Conservation (phyloP, 92 coral and sea anemone genomes). For the Palythoa grandis region DNA sequence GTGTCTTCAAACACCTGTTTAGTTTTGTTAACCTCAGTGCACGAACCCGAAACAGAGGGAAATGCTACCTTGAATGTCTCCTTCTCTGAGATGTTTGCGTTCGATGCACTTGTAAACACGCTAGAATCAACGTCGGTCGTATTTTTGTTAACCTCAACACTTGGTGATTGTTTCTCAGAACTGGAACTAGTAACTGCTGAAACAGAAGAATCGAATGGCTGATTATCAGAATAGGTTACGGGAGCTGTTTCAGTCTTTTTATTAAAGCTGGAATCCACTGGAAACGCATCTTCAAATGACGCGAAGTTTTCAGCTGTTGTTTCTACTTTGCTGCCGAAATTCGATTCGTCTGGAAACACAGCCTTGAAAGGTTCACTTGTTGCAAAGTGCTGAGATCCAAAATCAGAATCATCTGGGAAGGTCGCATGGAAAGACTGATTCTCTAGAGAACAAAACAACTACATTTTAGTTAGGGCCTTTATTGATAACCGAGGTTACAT, state of each 20-base stretch:
- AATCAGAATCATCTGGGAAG: not conserved
- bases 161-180: not conserved
- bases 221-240: not conserved
- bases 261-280: not conserved
- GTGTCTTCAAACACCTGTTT: not conserved
- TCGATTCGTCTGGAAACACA: constrained; percentile 4
- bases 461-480: no score
- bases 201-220: constrained; percentile 21
- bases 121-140: not conserved
- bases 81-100: not conserved
- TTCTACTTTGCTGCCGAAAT: not conserved
- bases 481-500: no score
- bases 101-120: not conserved
- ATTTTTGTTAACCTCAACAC: not conserved
- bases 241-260: not conserved
- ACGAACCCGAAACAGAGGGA: not conserved
- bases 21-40: not conserved
- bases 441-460: not conserved
- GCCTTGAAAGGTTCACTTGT: constrained; percentile 1
- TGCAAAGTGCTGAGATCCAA: not conserved
- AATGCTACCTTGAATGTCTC: constrained; percentile 7
- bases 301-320: not conserved
- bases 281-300: constrained; percentile 18
- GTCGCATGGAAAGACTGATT: not conserved
- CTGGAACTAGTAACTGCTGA: not conserved